These are phyloP conservation scores for Callimorpha dominula DNA, from an alignment of 2,888 invertebrate species.

Conservation along the genomic window DNA sequence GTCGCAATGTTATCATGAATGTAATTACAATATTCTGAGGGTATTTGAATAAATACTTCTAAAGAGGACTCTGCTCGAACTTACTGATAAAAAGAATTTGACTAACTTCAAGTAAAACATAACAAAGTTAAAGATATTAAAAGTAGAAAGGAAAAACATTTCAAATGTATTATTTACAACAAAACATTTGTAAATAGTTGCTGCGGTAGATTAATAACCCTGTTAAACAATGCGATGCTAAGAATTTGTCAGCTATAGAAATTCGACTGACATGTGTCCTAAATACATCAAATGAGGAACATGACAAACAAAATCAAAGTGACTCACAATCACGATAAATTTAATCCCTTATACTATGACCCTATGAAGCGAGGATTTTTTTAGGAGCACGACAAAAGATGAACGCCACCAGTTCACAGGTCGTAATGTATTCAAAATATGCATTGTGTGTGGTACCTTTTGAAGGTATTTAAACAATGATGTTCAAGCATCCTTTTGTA, in stretches of 20 bases:
- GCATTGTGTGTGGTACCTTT: constrained; percentile 76
- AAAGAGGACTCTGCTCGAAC: background rate
- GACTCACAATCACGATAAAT: constrained; percentile 67
- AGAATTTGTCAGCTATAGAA: constrained; percentile 50
- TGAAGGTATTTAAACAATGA: constrained; percentile 75
- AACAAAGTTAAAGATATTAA: background rate
- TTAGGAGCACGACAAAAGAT: constrained; percentile 55
- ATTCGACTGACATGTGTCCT: constrained; percentile 60
- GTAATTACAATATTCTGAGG: background rate
- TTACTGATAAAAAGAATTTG: background rate
- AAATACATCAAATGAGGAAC: constrained; percentile 47
- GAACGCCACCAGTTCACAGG: constrained; percentile 60
- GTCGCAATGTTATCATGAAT: background rate
- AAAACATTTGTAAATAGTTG: constrained; percentile 22
- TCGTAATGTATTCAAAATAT: constrained; percentile 84
- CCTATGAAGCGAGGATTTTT: constrained; percentile 48
- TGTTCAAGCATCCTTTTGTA: constrained; percentile 68
- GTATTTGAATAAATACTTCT: background rate
- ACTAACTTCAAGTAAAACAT: background rate
- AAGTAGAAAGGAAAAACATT: background rate
- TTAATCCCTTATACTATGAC: constrained; percentile 68
- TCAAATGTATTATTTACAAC: constrained; percentile 6
- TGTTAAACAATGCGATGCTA: constrained; percentile 26
- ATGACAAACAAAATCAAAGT: constrained; percentile 62
- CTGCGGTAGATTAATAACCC: constrained; percentile 24